phyloP scores from a whole-genome alignment of 2,113 vertebrate genomes.

The Natator depressus region DNA sequence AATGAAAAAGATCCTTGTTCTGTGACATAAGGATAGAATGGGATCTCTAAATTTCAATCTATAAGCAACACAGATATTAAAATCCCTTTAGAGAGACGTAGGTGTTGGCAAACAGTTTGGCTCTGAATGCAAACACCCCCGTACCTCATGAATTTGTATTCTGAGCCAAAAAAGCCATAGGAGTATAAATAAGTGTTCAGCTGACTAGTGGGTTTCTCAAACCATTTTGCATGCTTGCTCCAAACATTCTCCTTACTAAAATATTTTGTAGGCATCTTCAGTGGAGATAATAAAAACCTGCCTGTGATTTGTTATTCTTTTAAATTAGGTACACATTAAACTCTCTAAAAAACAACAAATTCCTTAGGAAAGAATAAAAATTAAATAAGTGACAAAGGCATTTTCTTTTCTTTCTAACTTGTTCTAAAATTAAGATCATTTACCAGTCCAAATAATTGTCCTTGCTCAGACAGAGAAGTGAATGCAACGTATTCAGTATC shows the following conservation, averaged over 20 bases:
- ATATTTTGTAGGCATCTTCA: neutral
- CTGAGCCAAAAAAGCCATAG: constrained; percentile 50
- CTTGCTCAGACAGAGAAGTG: neutral
- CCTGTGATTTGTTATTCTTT: neutral
- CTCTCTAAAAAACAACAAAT: neutral
- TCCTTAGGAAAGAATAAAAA: neutral
- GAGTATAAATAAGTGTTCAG: constrained; percentile 29
- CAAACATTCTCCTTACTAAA: neutral
- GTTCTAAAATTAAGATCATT: neutral
- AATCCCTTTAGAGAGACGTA: constrained; percentile 19
- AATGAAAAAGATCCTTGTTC: neutral
- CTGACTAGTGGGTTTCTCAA: constrained; percentile 21
- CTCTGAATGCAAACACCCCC: constrained; percentile 33
- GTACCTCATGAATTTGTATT: constrained; percentile 19
- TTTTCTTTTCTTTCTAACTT: neutral
- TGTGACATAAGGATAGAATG: neutral
- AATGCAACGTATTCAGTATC: neutral
- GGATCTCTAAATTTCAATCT: constrained; percentile 24
- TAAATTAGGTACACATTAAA: neutral
- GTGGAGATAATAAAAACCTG: neutral
- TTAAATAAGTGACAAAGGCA: neutral
- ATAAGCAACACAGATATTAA: constrained; percentile 38
- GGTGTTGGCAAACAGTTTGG: constrained; percentile 48
- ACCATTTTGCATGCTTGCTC: neutral
- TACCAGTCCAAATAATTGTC: neutral